These are phyloP conservation scores for Dryobota labecula DNA, from an alignment of 2,888 invertebrate genomes.

Conservation along the genomic window DNA sequence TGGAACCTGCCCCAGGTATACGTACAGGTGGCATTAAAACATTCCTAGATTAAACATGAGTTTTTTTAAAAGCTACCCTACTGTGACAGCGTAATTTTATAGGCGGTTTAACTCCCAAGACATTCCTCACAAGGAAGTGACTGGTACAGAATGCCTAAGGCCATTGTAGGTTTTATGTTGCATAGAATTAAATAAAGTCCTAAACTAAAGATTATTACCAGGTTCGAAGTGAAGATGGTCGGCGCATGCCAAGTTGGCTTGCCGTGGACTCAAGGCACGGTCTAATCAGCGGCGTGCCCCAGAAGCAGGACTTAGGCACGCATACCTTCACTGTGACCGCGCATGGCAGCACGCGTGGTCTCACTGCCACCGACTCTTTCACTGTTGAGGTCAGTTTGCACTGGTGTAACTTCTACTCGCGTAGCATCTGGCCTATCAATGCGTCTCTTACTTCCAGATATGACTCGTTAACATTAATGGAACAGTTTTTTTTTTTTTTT, in stretches of 20 bases:
- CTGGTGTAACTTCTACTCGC: neutral
- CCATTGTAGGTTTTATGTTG: neutral
- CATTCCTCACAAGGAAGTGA: neutral
- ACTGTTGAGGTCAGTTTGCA: constrained; percentile 90
- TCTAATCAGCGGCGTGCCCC: constrained; percentile 94
- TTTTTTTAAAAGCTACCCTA: constrained; percentile 11
- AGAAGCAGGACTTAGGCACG: constrained; percentile 92
- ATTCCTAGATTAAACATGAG: neutral
- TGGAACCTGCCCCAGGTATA: neutral
- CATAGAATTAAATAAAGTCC: neutral
- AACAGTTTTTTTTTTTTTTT: no score
- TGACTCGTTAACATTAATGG: no score
- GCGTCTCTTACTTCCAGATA: neutral
- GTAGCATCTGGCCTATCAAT: neutral
- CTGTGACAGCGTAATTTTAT: constrained; percentile 14
- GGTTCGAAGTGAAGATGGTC: constrained; percentile 84
- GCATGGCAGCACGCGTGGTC: constrained; percentile 85
- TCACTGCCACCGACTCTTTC: constrained; percentile 92
- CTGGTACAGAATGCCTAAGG: neutral
- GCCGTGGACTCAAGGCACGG: constrained; percentile 93
- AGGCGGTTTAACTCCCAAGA: neutral
- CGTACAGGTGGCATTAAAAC: constrained; percentile 29
- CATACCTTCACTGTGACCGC: constrained; percentile 92
- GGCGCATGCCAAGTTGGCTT: constrained; percentile 92
- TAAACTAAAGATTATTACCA: constrained; percentile 54